Evolutionary conservation across 2,797 vertebrate species (phyloP).

Genomic region (Siniperca scherzeri): DNA sequence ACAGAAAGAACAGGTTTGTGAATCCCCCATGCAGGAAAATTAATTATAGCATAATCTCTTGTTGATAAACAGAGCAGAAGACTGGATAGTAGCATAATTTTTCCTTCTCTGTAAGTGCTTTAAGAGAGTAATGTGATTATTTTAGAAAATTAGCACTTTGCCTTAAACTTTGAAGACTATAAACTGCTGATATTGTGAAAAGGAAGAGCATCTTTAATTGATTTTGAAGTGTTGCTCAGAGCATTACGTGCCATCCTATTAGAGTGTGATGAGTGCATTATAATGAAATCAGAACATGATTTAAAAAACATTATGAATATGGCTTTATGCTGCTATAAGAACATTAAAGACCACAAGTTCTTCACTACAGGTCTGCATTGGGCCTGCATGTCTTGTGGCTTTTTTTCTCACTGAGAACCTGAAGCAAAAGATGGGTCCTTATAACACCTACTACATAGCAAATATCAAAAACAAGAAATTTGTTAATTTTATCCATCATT

Average conservation of each 20-base stretch:
- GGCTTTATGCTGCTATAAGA: constrained; percentile 11
- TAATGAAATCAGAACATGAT: constrained; percentile 50
- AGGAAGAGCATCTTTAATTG: constrained; percentile 35
- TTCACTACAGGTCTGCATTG: neutral
- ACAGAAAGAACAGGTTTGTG: constrained; percentile 21
- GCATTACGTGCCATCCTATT: constrained; percentile 27
- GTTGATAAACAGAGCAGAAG: constrained; percentile 38
- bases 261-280: constrained; percentile 30
- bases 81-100: constrained; percentile 19
- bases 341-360: constrained; percentile 3
- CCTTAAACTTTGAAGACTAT: constrained; percentile 20
- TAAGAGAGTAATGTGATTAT: neutral
- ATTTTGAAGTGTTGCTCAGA: constrained; percentile 46
- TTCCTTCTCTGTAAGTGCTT: constrained; percentile 17
- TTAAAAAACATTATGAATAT: constrained; percentile 31
- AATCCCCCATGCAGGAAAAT: constrained; percentile 13
- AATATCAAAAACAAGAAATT: neutral
- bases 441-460: neutral
- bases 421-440: neutral
- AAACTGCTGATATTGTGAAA: constrained; percentile 42
- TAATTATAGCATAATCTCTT: constrained; percentile 28
- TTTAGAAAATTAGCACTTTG: constrained; percentile 14
- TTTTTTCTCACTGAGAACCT: neutral
- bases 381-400: neutral
- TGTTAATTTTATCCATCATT: neutral